Base-by-base conservation (phyloP, 2,888 invertebrate species). In the Xanthia icteritia region DNA sequence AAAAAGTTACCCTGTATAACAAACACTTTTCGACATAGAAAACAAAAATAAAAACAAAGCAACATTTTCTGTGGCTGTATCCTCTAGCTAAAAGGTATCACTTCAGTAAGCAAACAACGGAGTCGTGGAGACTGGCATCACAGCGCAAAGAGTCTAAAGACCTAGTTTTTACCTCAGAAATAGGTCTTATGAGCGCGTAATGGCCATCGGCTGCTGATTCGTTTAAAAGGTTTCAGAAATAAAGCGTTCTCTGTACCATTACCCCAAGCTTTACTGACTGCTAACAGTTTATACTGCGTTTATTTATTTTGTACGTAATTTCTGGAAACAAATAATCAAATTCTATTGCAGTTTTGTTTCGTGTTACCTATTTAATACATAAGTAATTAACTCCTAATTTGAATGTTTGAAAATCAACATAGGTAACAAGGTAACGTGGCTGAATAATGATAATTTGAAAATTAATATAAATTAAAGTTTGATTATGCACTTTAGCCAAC, bases 21-120 rank as follows among this genome's bases (percentile, higher is more conserved):
- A 64, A n/a, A 68, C 36, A 64, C 63, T 54, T 54, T 73, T 70
- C n/a, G 13, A 70, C 45, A 48, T 78, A 67, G n/a, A 63, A 68
- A 72, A 72, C 31, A 63, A 74, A 72, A 71, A 64, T 6, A 51
- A 8, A 51, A 51, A 51, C 17, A 42, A 27, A 56, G 66, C 60
- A 75, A 78, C 72, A 83, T 86, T 84, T 82, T 72, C 36, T 69
- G 63, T 31, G 45, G 51, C 39, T 79, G 77, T 79, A 79, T 86
- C 79, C 73, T 84, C 89, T 84, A 81, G 89, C 93, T 93, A 93
- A 93, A 93, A 93, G 92, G 92, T 91, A 91, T 91, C 89, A 89
- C 90, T 89, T 81, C 84, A 87, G 88, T 90, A 88, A 87, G 88
- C 91, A 92, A 92, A 92, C 92, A 93, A 91, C 90, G 76, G 81